Evolutionary conservation across 2,797 vertebrate genomes (phyloP), one percentile per base, ranked within the genome.

Genomic region (Sebastes steindachneri): DNA sequence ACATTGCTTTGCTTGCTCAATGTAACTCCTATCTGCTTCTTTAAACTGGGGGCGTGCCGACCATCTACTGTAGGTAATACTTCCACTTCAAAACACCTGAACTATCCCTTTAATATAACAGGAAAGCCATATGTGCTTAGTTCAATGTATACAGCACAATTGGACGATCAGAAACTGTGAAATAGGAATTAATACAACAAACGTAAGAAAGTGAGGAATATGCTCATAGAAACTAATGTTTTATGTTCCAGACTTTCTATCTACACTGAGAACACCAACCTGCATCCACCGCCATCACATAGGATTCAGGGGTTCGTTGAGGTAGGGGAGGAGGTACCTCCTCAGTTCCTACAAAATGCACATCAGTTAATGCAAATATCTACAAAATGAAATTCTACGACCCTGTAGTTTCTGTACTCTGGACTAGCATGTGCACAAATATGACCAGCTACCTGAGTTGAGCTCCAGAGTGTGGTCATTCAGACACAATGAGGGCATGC

Each of bases 281-380:
- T 37, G 81, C 2, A 37, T 96, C 93, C 37, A 41, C 80, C 28
- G 92, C 92, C 85, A 98, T 91, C 1, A 97, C 91, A 26, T 96
- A 99, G 58, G 98, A 99, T 74, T 98, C 98, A 0, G 97, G 97
- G 1, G 98, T 99, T 88, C 98, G 94, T 85, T 97, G 91, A 4
- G 98, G 98, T 77, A 99, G 87, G n/a, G 98, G 97, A 1, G 98
- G 98, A 58, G 98, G 96, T 1, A 37, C 80, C 0, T 98, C 97
- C 1, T 95, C 96, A 25, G 75, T 5, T 83, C 7, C 91, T 92
- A 55, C 35, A 81, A 73, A 85, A 73, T 41, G 70, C 8, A 62
- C n/a, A 45, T 58, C 3, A 35, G 17, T 62, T 54, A 65, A 45
- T 58, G 73, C 14, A 77, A 29, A 63, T 7, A 41, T 55, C 14